A percentile compares a stretch with the other conserved stretches of the same genome.
These are phyloP conservation scores for Ifrita kowaldi DNA, from an alignment of 2,113 vertebrate species.

Conservation along the genomic window DNA sequence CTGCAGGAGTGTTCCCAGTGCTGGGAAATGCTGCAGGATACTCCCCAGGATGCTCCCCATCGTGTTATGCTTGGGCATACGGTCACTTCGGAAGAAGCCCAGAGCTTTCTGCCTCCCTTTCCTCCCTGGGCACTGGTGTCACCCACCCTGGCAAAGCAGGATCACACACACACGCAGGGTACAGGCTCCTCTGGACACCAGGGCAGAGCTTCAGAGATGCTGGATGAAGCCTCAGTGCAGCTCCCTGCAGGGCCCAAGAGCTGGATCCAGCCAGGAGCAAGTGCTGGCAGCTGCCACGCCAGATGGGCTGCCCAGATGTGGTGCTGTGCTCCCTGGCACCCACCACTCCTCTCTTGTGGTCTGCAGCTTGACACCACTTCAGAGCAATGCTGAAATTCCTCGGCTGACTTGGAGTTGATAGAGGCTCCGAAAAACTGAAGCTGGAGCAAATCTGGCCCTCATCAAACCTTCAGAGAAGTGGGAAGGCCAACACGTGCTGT, in stretches of 20 bases:
- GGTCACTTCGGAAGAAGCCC: background rate
- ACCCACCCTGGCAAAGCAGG: background rate
- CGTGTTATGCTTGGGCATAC: accelerated
- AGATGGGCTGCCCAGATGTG: background rate
- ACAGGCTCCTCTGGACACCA: background rate
- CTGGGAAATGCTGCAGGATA: background rate
- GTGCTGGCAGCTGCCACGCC: background rate
- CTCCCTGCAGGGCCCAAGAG: background rate
- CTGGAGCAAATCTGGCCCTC: background rate
- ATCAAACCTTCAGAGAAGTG: background rate
- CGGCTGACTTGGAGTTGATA: background rate
- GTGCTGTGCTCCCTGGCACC: background rate
- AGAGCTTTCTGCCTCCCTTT: background rate
- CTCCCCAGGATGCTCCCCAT: background rate
- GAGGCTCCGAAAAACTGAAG: background rate
- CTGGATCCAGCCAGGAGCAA: background rate
- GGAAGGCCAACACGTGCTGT: background rate
- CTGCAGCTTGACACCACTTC: background rate
- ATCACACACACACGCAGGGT: background rate
- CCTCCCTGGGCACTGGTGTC: background rate
- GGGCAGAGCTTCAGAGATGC: background rate
- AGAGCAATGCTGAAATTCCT: background rate
- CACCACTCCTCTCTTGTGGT: background rate
- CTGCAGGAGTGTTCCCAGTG: background rate
- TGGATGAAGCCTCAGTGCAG: background rate